phyloP scores from a whole-genome alignment of 2,888 invertebrate genomes.

The Idaea straminata region DNA sequence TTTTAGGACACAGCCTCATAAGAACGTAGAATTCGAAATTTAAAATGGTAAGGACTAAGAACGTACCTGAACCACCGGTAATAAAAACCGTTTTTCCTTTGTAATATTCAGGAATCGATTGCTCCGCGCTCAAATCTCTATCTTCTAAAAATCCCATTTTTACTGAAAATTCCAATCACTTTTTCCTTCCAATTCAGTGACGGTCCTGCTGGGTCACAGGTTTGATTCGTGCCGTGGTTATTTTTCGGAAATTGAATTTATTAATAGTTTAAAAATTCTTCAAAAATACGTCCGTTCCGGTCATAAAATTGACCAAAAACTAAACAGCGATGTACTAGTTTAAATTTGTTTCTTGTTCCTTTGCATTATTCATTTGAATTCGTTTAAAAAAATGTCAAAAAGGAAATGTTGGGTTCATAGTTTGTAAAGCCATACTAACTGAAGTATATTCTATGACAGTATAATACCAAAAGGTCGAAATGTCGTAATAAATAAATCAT shows the following conservation, averaged over 20 bases:
- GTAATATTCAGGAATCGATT: slow-evolving; percentile 83
- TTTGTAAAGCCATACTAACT: background rate
- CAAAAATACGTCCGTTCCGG: background rate
- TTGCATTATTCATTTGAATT: background rate
- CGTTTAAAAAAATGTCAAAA: background rate
- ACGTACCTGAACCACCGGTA: slow-evolving; percentile 87
- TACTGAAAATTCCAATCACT: background rate
- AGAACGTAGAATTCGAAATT: too few relatives aligned
- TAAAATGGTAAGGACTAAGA: background rate
- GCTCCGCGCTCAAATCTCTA: slow-evolving; percentile 39
- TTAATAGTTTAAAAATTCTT: background rate
- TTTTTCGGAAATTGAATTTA: background rate
- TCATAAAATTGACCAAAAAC: background rate
- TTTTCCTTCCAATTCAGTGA: too few relatives aligned
- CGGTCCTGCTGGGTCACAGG: background rate
- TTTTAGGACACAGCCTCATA: too few relatives aligned
- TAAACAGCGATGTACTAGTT: background rate
- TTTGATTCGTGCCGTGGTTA: background rate
- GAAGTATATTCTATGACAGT: background rate
- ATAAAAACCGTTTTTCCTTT: slow-evolving; percentile 86
- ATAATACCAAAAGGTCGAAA: background rate
- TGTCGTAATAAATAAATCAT: background rate
- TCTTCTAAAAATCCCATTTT: slow-evolving; percentile 58
- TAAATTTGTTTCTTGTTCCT: background rate
- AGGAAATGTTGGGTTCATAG: background rate